Evolutionary conservation across 1,140 invertebrate genomes (phyloP), one percentile per base, ranked within the genome.

Genomic region (Camponotus floridanus): DNA sequence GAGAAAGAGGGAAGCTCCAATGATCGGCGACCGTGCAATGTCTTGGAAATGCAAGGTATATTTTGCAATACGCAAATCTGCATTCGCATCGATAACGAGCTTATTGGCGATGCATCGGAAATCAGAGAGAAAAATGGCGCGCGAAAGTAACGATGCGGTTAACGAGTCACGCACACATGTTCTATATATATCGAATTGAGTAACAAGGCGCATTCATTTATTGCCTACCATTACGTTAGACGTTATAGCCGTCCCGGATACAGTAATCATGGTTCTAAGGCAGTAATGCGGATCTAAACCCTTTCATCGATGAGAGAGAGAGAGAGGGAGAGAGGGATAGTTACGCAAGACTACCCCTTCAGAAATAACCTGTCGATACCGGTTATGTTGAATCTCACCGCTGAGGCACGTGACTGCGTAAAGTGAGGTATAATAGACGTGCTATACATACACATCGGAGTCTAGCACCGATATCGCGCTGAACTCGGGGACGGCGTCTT

Each of bases 141-240:
- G 67, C 70, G 59, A 68, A 67, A 85, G 71, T n/a, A 68, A 55
- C 68, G 73, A 33, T 67, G 21, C 39, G 42, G 57, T 74, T 83
- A 80, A 67, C 76, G 83, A 76, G 39, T 59, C 31, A 15, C 48
- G 6, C 15, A 13, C 70, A 62, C 15, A 18, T 9, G 62, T 59
- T 57, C 51, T 33, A 76, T 62, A 61, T 70, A 88, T 62, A 89
- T 89, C 79, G 71, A 59, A 45, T 39, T 48, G 57, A 57, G 42
- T 89, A 89, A 89, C 88, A 64, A 89, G 88, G 73, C 59, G 85
- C 55, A 57, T 64, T 89, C 88, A 70, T 89, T 59, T 88, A 84
- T 90, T 84, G 74, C 33, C 36, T 42, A 18, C 33, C 85, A 90
- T 89, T 90, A 90, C 76, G 79, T 48, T 55, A 88, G 18, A 79